Conservation (phyloP, 2,113 vertebrate species). For the Corvus cornix region DNA sequence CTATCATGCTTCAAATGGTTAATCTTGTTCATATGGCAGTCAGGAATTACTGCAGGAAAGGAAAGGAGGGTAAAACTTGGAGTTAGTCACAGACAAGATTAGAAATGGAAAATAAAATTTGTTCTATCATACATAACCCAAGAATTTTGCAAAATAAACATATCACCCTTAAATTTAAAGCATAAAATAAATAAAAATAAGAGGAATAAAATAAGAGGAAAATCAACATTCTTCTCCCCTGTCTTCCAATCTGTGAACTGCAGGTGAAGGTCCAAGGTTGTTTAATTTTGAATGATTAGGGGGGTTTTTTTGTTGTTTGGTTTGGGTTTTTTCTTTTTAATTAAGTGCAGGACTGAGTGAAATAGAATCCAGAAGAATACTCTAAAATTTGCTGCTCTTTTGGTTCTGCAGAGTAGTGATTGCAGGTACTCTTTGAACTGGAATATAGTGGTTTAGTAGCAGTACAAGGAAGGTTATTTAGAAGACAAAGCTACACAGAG, state of each 20-base stretch:
- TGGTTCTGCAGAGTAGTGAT: background rate
- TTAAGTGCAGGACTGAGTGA: background rate
- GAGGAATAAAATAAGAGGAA: background rate
- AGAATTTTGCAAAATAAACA: background rate
- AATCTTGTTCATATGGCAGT: background rate
- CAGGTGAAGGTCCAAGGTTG: background rate
- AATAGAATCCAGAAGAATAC: background rate
- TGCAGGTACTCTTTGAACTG: background rate
- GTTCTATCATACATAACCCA: background rate
- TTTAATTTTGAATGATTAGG: background rate
- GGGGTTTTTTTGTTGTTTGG: no score
- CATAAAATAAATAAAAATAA: background rate
- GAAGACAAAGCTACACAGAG: background rate
- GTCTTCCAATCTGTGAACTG: background rate
- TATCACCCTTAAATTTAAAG: background rate
- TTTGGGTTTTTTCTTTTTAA: background rate
- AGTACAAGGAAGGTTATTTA: constrained; percentile 23
- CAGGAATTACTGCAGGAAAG: background rate
- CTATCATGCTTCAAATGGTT: background rate
- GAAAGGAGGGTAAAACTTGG: background rate
- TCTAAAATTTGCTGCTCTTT: background rate
- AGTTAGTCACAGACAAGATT: background rate
- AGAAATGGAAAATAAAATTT: constrained; percentile 17
- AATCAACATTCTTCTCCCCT: background rate
- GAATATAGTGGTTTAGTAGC: background rate